These are phyloP conservation scores for Silurus glanis DNA, from an alignment of 2,113 vertebrate species.

Conservation along the genomic window DNA sequence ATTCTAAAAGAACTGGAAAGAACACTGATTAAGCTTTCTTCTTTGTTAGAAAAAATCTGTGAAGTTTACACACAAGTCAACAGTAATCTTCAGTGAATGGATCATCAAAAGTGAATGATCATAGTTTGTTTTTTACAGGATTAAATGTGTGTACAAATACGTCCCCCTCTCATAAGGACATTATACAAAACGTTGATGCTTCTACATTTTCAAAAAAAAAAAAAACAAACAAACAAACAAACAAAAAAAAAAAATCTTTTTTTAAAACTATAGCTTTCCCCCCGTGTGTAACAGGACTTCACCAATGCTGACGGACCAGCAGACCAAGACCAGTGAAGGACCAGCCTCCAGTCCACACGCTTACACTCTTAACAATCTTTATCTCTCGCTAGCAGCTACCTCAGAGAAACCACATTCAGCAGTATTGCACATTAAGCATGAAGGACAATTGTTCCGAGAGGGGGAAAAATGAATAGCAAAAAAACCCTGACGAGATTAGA, in stretches of 20 bases:
- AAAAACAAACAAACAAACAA: background rate
- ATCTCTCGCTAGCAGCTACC: constrained; percentile 75
- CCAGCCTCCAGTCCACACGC: constrained; percentile 60
- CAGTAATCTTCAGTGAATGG: constrained; percentile 68
- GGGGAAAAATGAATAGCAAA: constrained; percentile 48
- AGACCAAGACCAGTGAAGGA: constrained; percentile 76
- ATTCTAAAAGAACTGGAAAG: constrained; percentile 78
- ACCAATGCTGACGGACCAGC: constrained; percentile 74
- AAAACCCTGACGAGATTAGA: constrained; percentile 38
- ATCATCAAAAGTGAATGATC: constrained; percentile 65
- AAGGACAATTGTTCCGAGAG: constrained; percentile 71
- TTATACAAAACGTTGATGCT: constrained; percentile 80
- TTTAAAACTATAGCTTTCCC: constrained; percentile 56
- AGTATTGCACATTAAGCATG: constrained; percentile 74
- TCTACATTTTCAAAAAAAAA: constrained; percentile 65
- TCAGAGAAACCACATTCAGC: constrained; percentile 72
- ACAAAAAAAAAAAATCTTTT: constrained; percentile 75
- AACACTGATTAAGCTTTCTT: constrained; percentile 78
- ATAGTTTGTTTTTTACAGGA: constrained; percentile 70
- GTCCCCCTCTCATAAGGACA: constrained; percentile 68
- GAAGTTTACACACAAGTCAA: constrained; percentile 70
- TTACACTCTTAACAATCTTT: constrained; percentile 53
- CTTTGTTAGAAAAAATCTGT: constrained; percentile 59
- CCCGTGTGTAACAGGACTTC: constrained; percentile 72
- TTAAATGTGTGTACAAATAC: constrained; percentile 79